A percentile compares a stretch with the other conserved stretches of the same genome.
Evolutionary conservation across 2,797 vertebrate genomes (phyloP).

Genomic region (Myotis planiceps): DNA sequence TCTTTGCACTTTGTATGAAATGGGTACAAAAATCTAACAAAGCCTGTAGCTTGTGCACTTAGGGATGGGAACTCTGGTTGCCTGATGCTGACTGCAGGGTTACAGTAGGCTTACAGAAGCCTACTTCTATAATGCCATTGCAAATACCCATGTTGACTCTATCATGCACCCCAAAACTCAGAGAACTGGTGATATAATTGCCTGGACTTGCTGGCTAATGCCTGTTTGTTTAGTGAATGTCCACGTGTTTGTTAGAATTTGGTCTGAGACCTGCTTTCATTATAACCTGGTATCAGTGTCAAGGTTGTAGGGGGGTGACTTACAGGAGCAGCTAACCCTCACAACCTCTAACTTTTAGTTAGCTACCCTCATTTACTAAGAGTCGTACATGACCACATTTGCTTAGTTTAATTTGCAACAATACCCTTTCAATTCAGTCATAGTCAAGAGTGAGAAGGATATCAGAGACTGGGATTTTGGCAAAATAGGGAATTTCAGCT

Average conservation of each 20-base stretch:
- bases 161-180: not conserved
- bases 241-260: not conserved
- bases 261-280: not conserved
- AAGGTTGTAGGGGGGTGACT: not conserved
- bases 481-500: not conserved
- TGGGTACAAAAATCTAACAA: not conserved
- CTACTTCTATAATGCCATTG: not conserved
- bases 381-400: not conserved
- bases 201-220: not conserved
- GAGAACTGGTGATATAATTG: not conserved
- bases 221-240: not conserved
- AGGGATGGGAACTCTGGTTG: not conserved
- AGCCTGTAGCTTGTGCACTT: not conserved
- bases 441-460: not conserved
- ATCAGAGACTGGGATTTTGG: not conserved
- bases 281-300: not conserved
- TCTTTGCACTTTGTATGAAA: not conserved
- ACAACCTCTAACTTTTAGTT: not conserved
- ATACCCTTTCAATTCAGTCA: not conserved
- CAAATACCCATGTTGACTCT: not conserved
- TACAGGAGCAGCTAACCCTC: not conserved
- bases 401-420: not conserved
- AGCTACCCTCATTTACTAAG: not conserved
- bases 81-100: not conserved
- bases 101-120: not conserved